Percentiles rank a stretch among this genome's conserved stretches.
Evolutionary conservation across 1,140 invertebrate species (phyloP).

Genomic region (Maniola jurtina): DNA sequence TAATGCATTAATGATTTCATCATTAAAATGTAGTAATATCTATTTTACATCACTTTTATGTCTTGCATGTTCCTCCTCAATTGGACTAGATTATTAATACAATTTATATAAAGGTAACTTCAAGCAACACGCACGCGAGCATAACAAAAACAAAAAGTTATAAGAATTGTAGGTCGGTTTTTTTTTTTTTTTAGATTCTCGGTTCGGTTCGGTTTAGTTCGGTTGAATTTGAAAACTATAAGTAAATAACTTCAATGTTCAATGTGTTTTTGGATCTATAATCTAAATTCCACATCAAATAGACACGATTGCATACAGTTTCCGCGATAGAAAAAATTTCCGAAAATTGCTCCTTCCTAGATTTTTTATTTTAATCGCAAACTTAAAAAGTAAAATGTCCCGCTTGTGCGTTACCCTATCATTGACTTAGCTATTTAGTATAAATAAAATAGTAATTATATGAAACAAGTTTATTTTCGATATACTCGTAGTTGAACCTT

Average conservation of each 20-base stretch:
- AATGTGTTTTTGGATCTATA: no score
- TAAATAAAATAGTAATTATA: no score
- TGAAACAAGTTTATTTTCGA: background rate
- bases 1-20: conserved; percentile 29
- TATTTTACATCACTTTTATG: conserved; percentile 71
- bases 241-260: no score
- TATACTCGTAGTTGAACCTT: background rate
- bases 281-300: no score
- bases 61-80: conserved; percentile 42
- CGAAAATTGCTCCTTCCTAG: no score
- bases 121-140: background rate
- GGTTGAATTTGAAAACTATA: no score
- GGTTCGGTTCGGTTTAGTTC: no score
- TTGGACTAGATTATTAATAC: conserved; percentile 20
- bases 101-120: background rate
- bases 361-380: no score
- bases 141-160: background rate
- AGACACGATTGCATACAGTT: no score
- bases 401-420: background rate
- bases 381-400: background rate
- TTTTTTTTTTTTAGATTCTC: no score
- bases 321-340: no score
- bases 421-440: background rate
- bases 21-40: conserved; percentile 37
- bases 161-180: no score